These are phyloP conservation scores for Labeo catla DNA, from an alignment of 2,113 vertebrate species.

Conservation along the genomic window DNA sequence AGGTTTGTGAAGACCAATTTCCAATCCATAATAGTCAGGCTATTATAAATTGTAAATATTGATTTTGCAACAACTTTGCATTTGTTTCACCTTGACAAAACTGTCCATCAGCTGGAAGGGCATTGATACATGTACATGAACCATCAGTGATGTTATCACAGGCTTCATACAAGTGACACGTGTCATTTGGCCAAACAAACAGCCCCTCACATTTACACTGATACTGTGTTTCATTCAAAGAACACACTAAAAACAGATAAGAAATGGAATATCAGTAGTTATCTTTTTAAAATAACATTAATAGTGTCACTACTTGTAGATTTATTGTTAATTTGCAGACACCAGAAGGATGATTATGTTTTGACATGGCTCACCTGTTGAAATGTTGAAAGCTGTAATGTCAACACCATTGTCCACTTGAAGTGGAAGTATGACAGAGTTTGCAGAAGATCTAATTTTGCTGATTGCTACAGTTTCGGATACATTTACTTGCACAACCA, in stretches of 20 bases:
- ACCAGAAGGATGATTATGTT: not conserved
- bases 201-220: slow-evolving; percentile 51
- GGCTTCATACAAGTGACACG: slow-evolving; percentile 31
- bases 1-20: not conserved
- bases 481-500: slow-evolving; percentile 35
- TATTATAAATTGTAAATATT: not conserved
- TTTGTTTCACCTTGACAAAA: slow-evolving; percentile 13
- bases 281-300: not conserved
- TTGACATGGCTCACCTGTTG: slow-evolving; percentile 30
- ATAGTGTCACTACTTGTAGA: not conserved
- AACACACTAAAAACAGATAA: slow-evolving; percentile 42
- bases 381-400: slow-evolving; percentile 31
- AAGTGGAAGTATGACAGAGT: not conserved
- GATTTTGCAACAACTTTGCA: not conserved
- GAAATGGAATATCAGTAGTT: no score
- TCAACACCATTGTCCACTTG: slow-evolving; percentile 26
- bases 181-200: slow-evolving; percentile 49
- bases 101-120: slow-evolving; percentile 37
- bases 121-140: slow-evolving; percentile 54
- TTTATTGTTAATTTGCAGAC: not conserved
- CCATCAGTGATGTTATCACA: slow-evolving; percentile 33
- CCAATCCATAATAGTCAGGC: no score
- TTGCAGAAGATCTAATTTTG: not conserved
- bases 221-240: not conserved
- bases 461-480: not conserved